Evolutionary conservation across 2,888 invertebrate species (phyloP).

Genomic region (Tiliacea citrago): DNA sequence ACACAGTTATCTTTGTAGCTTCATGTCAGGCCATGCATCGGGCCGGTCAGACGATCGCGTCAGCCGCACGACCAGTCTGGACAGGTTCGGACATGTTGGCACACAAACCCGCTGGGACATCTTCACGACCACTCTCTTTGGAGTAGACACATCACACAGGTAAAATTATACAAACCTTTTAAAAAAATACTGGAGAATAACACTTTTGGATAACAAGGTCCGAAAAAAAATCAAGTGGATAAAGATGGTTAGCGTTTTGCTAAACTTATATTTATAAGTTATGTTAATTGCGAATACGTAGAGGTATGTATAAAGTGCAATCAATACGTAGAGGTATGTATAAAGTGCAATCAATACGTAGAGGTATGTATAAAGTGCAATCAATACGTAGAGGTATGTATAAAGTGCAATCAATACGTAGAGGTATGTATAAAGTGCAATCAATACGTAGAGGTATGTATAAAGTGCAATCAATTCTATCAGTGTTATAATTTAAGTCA

Average conservation of each 20-base stretch:
- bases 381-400: too few relatives aligned
- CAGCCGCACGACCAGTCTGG: slow-evolving; percentile 43
- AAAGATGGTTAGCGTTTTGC: background rate
- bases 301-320: too few relatives aligned
- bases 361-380: too few relatives aligned
- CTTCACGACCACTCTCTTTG: slow-evolving; percentile 37
- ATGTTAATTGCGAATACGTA: too few relatives aligned
- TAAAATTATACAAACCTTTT: background rate
- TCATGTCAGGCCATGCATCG: background rate
- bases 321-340: too few relatives aligned
- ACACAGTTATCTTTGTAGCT: slow-evolving; percentile 31
- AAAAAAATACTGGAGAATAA: background rate
- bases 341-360: background rate
- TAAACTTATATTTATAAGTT: background rate
- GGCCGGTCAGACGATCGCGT: slow-evolving; percentile 6
- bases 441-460: too few relatives aligned
- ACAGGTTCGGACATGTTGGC: slow-evolving; percentile 59
- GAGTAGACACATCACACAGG: slow-evolving; percentile 17
- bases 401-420: background rate
- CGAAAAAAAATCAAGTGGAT: background rate
- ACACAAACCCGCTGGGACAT: slow-evolving; percentile 47
- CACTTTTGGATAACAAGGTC: background rate
- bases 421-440: too few relatives aligned
- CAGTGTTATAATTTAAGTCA: background rate
- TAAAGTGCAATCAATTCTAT: background rate